Percentiles rank a stretch among this genome's conserved stretches.
Evolutionary conservation across 2,797 vertebrate genomes (phyloP).

Genomic region (Lacerta agilis): DNA sequence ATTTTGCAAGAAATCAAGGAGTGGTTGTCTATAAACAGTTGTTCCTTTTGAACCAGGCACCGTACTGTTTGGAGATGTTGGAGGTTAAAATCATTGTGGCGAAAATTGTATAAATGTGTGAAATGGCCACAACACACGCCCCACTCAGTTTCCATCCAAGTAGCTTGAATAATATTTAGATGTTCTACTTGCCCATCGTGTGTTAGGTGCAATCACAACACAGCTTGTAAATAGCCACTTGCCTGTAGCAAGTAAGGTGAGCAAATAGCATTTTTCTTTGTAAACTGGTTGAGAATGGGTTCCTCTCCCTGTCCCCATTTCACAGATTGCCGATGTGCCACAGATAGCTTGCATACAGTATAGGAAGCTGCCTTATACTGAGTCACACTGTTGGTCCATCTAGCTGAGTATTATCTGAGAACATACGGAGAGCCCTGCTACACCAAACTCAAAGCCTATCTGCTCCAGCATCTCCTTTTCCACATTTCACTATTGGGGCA

Average conservation of each 20-base stretch:
- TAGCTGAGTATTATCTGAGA: too few relatives aligned
- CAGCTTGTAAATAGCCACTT: neutral
- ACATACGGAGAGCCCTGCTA: neutral
- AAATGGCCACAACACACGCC: neutral
- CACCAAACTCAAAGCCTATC: too few relatives aligned
- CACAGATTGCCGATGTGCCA: neutral
- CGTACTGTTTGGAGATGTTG: neutral
- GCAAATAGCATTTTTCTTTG: neutral
- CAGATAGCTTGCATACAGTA: neutral
- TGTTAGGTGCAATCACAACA: neutral
- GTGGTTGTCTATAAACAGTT: slow-evolving; percentile 57
- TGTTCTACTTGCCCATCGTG: too few relatives aligned
- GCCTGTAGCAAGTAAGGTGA: neutral
- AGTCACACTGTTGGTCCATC: too few relatives aligned
- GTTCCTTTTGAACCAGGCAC: slow-evolving; percentile 36
- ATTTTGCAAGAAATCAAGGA: slow-evolving; percentile 68
- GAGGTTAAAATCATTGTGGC: neutral
- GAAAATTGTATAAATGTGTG: neutral
- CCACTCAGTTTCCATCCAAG: neutral
- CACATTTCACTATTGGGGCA: too few relatives aligned
- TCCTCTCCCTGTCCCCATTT: neutral
- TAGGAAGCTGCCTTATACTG: too few relatives aligned
- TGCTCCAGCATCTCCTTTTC: too few relatives aligned
- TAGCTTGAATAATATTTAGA: neutral
- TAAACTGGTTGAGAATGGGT: neutral